Conservation (phyloP, 2,113 vertebrate genomes). For the Antigone vipio region DNA sequence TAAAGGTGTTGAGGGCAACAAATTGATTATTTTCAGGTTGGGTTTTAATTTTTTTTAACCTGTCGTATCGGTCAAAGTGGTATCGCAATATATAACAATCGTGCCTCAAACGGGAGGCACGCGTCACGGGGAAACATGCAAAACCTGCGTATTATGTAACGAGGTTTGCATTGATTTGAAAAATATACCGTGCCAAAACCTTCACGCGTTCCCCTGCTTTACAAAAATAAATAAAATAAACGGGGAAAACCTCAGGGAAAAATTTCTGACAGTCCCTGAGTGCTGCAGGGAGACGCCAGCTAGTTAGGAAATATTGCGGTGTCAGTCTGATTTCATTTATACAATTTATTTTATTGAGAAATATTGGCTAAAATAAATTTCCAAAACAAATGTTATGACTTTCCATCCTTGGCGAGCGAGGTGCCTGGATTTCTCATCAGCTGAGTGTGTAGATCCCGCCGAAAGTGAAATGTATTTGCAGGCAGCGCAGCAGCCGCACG, state of each 20-base stretch:
- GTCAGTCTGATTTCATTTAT: slow-evolving; percentile 77
- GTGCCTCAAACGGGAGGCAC: not conserved
- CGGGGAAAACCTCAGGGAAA: slow-evolving; percentile 53
- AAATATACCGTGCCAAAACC: not conserved
- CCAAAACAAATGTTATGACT: slow-evolving; percentile 71
- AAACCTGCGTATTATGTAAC: slow-evolving; percentile 1
- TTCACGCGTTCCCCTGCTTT: not conserved
- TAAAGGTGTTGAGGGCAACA: not conserved
- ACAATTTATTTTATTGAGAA: slow-evolving; percentile 79
- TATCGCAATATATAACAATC: rapidly evolving
- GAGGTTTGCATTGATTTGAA: slow-evolving; percentile 40
- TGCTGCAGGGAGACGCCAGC: slow-evolving; percentile 20
- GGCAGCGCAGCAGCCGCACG: not conserved
- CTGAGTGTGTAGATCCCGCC: not conserved
- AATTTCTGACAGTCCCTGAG: slow-evolving; percentile 1
- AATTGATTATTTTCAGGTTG: not conserved
- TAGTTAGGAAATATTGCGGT: slow-evolving; percentile 69
- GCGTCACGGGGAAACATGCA: not conserved
- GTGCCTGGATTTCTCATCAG: slow-evolving; percentile 46
- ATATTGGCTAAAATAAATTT: slow-evolving; percentile 75
- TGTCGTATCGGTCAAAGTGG: not conserved
- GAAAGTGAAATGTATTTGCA: not conserved
- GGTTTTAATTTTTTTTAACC: not conserved
- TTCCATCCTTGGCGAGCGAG: slow-evolving; percentile 15
- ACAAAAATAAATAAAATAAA: slow-evolving; percentile 51